Conservation (phyloP, 2,888 invertebrate genomes). For the Hipparchia sbordonii region DNA sequence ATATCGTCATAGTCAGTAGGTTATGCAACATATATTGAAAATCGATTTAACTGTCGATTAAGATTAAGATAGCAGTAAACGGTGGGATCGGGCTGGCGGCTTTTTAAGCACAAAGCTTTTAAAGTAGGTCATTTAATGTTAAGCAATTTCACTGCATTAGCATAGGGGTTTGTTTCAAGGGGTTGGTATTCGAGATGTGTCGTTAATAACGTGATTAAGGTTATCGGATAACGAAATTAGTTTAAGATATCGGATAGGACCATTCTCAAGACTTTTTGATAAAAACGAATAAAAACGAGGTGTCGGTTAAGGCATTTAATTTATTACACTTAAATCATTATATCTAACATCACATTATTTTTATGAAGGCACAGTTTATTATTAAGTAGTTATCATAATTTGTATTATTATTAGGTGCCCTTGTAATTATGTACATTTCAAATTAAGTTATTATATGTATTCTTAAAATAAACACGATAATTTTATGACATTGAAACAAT, state of each 20-base stretch:
- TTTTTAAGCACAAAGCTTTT: slow-evolving; percentile 51
- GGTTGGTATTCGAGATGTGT: slow-evolving; percentile 54
- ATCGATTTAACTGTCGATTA: slow-evolving; percentile 3
- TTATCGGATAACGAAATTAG: slow-evolving; percentile 45
- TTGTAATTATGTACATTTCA: slow-evolving; percentile 42
- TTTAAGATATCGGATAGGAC: slow-evolving; percentile 28
- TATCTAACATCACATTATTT: slow-evolving; percentile 70
- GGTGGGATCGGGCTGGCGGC: slow-evolving; percentile 49
- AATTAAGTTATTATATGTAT: slow-evolving; percentile 16
- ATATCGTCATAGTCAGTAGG: not conserved
- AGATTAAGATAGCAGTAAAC: slow-evolving; percentile 20
- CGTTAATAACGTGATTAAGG: slow-evolving; percentile 53
- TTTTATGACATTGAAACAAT: not conserved
- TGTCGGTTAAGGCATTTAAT: slow-evolving; percentile 50
- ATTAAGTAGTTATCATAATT: slow-evolving; percentile 51
- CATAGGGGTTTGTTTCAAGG: slow-evolving; percentile 65
- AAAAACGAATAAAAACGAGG: slow-evolving; percentile 38
- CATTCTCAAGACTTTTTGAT: slow-evolving; percentile 28
- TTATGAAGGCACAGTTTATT: slow-evolving; percentile 64
- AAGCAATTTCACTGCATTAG: slow-evolving; percentile 65
- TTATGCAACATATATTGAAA: not conserved
- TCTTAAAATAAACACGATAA: not conserved
- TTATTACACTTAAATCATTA: slow-evolving; percentile 46
- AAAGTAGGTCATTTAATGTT: slow-evolving; percentile 68
- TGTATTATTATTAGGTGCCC: slow-evolving; percentile 63